phyloP scores from a whole-genome alignment of 2,888 invertebrate genomes.

The Pasiphila rectangulata region DNA sequence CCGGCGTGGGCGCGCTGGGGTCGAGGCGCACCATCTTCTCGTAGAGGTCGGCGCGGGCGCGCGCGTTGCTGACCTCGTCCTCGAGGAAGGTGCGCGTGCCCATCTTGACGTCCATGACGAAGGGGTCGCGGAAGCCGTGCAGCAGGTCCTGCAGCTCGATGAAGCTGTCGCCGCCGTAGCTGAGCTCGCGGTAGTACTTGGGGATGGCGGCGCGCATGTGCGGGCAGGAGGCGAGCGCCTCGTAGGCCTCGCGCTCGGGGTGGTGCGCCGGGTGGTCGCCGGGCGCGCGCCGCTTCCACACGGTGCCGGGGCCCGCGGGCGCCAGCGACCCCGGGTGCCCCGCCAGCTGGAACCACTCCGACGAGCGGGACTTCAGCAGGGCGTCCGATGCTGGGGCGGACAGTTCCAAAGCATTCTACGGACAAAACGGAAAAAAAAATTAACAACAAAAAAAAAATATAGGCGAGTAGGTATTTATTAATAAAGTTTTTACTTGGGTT shows the following conservation, averaged over 20 bases:
- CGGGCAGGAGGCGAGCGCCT: constrained; percentile 87
- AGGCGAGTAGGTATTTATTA: no score
- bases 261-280: constrained; percentile 85
- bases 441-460: background rate
- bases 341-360: constrained; percentile 94
- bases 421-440: constrained; percentile 60
- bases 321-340: constrained; percentile 96
- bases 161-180: constrained; percentile 89
- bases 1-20: constrained; percentile 90
- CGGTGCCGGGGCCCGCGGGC: constrained; percentile 95
- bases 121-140: constrained; percentile 93
- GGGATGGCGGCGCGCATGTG: constrained; percentile 88
- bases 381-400: constrained; percentile 95
- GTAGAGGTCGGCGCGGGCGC: constrained; percentile 92
- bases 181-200: constrained; percentile 90
- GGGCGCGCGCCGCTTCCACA: constrained; percentile 93
- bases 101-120: constrained; percentile 98
- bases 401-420: constrained; percentile 93
- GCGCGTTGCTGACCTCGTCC: constrained; percentile 94
- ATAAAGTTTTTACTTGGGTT: no score
- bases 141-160: constrained; percentile 97
- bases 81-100: constrained; percentile 97
- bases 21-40: constrained; percentile 97
- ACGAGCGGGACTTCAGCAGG: constrained; percentile 85
- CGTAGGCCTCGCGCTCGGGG: constrained; percentile 89